Evolutionary conservation across 1,140 invertebrate genomes (phyloP).

Genomic region (Drosophila nigrodunni): DNA sequence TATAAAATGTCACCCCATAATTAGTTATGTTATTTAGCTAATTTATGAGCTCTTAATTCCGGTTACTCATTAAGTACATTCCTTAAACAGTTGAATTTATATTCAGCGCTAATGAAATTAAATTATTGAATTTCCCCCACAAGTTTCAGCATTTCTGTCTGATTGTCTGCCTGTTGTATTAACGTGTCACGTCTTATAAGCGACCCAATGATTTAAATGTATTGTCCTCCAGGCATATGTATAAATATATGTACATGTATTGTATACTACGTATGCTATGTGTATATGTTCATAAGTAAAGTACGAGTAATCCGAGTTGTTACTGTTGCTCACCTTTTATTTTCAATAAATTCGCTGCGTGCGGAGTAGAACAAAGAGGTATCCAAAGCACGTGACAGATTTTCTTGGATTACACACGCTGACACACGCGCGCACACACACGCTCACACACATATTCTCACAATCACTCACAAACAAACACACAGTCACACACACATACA

Average conservation of each 20-base stretch:
- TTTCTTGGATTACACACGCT: constrained; percentile 76
- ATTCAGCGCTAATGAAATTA: neutral
- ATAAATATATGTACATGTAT: neutral
- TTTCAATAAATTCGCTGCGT: constrained; percentile 73
- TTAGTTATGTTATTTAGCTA: too few relatives aligned
- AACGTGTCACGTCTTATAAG: constrained; percentile 20
- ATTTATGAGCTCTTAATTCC: too few relatives aligned
- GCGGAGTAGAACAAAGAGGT: constrained; percentile 63
- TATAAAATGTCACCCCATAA: too few relatives aligned
- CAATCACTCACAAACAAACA: neutral
- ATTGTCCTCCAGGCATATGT: neutral
- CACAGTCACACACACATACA: neutral
- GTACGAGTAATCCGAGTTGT: constrained; percentile 36
- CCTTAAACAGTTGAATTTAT: neutral
- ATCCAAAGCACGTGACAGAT: constrained; percentile 81
- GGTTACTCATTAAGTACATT: too few relatives aligned
- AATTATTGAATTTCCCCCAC: constrained; percentile 13
- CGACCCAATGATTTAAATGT: constrained; percentile 11
- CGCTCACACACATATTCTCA: constrained; percentile 27
- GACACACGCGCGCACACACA: constrained; percentile 43
- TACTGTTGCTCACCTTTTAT: constrained; percentile 64
- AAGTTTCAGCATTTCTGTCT: neutral
- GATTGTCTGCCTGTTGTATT: neutral
- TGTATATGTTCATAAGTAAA: constrained; percentile 12
- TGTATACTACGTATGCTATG: neutral